Evolutionary conservation across 53 echinoderm and acorn worm species (phyloP).

Genomic region (Stichopus horrens): DNA sequence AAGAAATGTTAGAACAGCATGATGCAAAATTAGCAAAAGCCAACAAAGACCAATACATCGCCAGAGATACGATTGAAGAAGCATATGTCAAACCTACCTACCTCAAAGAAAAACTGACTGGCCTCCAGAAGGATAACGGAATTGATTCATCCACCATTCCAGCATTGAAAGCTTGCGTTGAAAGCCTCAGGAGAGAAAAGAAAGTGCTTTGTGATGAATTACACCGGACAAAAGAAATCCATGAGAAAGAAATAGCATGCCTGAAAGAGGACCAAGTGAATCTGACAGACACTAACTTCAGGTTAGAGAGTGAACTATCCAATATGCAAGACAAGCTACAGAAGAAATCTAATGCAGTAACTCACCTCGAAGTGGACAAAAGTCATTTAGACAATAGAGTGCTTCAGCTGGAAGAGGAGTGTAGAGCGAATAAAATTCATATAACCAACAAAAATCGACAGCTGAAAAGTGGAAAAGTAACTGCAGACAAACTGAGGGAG

Average conservation of each 20-base stretch:
- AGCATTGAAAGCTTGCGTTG: not conserved
- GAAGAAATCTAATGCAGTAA: not conserved
- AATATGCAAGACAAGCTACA: not conserved
- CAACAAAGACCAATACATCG: not conserved
- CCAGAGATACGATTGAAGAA: not conserved
- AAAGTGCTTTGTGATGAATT: not conserved
- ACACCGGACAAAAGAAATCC: not conserved
- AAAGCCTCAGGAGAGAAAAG: not conserved
- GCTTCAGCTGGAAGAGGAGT: not conserved
- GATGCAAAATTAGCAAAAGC: not conserved
- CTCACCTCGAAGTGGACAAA: not conserved
- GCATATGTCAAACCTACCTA: not conserved
- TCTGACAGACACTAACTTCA: not conserved
- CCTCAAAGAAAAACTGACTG: not conserved
- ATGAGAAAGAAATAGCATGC: not conserved
- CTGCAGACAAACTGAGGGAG: conserved; percentile 7
- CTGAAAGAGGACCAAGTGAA: not conserved
- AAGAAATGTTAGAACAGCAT: not conserved
- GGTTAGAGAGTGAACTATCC: not conserved
- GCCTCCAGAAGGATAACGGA: not conserved
- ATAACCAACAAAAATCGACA: not conserved
- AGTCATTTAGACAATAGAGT: not conserved
- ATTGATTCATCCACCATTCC: not conserved
- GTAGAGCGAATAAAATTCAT: not conserved
- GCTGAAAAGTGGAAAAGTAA: not conserved